Percentiles rank a stretch among this genome's conserved stretches.
Conservation (phyloP, 2,888 invertebrate species). For the Trachelus stipa region DNA sequence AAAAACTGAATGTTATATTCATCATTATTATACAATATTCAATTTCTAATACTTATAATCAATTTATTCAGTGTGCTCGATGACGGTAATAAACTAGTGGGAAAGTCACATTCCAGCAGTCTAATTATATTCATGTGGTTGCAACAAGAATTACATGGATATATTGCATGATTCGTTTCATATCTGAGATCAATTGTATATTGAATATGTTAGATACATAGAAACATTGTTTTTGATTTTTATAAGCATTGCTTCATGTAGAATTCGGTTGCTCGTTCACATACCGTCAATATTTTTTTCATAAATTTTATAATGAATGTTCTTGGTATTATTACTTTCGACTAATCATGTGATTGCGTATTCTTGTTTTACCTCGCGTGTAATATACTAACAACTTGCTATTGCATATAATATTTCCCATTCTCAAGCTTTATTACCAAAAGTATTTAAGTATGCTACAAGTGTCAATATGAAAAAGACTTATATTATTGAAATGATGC, state of each 20-base stretch:
- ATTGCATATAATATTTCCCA: not conserved
- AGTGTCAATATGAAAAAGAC: not conserved
- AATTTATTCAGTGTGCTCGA: not conserved
- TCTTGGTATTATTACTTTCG: not conserved
- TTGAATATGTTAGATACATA: not conserved
- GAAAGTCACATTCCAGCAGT: not conserved
- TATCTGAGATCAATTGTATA: not conserved
- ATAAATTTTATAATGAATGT: not conserved
- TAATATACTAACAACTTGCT: not conserved
- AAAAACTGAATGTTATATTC: not conserved
- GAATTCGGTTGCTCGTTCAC: not conserved
- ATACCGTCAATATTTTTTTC: not conserved
- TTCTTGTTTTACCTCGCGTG: not conserved
- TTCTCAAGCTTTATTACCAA: not conserved
- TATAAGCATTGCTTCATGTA: not conserved
- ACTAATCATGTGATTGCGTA: not conserved
- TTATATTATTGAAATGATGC: not conserved
- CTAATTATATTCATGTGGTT: not conserved
- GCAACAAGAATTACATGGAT: not conserved
- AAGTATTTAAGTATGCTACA: not conserved
- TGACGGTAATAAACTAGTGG: not conserved
- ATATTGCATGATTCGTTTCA: not conserved
- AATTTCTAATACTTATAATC: not conserved
- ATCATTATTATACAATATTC: not conserved
- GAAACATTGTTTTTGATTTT: not conserved